These are phyloP conservation scores for Calvadosia cruxmelitensis DNA, from an alignment of 30 jellyfish, hydroid and myxozoan species.

Conservation along the genomic window DNA sequence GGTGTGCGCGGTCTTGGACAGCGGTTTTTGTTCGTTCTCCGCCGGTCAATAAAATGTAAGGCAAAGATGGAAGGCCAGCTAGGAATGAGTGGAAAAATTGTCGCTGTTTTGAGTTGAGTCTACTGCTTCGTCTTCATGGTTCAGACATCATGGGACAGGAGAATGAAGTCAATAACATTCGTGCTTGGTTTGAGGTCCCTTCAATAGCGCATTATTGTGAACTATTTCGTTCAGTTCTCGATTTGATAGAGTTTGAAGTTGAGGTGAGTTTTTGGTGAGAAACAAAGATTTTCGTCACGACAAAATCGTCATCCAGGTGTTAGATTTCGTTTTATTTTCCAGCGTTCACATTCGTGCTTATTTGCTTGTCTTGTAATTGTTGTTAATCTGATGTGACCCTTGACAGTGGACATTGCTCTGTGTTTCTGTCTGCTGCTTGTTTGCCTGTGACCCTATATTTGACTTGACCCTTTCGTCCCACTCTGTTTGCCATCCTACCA, in stretches of 20 bases:
- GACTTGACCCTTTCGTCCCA: neutral
- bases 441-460: too few relatives aligned
- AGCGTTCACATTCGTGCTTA: too few relatives aligned
- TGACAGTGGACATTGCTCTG: neutral
- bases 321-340: too few relatives aligned
- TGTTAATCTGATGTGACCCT: too few relatives aligned
- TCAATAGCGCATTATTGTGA: conserved; percentile 91
- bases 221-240: conserved; percentile 81
- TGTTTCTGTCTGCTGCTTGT: neutral
- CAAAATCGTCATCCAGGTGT: too few relatives aligned
- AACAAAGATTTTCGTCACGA: too few relatives aligned
- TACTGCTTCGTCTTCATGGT: neutral
- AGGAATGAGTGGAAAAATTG: neutral
- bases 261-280: conserved; percentile 97
- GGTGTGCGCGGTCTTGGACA: neutral
- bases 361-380: too few relatives aligned
- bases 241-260: conserved; percentile 83
- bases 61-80: conserved; percentile 1
- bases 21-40: neutral
- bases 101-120: neutral
- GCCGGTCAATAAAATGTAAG: conserved; percentile 1
- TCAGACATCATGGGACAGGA: neutral
- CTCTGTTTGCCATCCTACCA: neutral
- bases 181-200: conserved; percentile 94
- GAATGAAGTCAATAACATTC: conserved; percentile 5